A percentile compares a stretch with the other conserved stretches of the same genome.
These are phyloP conservation scores for Ailuropoda melanoleuca DNA, from an alignment of 2,113 vertebrate species.

Conservation along the genomic window DNA sequence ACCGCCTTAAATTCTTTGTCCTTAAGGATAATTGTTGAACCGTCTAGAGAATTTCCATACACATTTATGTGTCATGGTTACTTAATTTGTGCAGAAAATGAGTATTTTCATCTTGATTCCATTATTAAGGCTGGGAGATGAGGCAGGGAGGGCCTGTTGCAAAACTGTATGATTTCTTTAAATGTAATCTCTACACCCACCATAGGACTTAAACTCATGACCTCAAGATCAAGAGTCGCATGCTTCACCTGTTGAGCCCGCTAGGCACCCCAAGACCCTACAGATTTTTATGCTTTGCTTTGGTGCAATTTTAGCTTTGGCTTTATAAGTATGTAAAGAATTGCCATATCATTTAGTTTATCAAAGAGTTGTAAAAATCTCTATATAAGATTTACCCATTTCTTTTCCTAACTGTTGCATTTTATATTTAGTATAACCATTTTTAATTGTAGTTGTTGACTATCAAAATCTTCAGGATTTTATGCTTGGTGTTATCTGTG, in stretches of 20 bases:
- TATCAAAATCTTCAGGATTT: background rate
- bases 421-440: background rate
- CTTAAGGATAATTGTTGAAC: background rate
- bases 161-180: background rate
- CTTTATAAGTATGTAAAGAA: background rate
- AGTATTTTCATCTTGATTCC: background rate
- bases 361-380: conserved; percentile 29
- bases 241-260: background rate
- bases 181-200: background rate
- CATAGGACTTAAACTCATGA: background rate
- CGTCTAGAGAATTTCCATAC: background rate
- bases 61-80: background rate
- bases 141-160: background rate
- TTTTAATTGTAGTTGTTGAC: background rate
- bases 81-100: background rate
- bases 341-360: background rate
- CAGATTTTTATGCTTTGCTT: background rate
- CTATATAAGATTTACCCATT: background rate
- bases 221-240: background rate
- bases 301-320: background rate
- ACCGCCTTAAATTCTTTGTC: background rate
- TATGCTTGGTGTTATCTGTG: background rate
- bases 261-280: background rate
- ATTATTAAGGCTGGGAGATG: background rate
- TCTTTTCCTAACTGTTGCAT: background rate